These are phyloP conservation scores for Drosophila longiperda DNA, from an alignment of 2,888 invertebrate genomes.

Conservation along the genomic window DNA sequence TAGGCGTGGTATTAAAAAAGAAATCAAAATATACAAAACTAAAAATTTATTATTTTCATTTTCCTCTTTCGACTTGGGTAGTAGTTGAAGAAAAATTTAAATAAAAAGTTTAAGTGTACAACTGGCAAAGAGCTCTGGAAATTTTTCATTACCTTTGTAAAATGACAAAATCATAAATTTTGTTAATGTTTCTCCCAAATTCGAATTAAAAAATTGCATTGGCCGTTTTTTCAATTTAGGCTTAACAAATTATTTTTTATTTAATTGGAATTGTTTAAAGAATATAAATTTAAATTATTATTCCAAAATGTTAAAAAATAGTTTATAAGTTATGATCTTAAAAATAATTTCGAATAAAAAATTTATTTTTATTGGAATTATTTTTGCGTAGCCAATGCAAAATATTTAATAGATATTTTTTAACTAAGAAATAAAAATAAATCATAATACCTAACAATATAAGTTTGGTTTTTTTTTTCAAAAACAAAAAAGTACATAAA, in stretches of 20 bases:
- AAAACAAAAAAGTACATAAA: conserved; percentile 69
- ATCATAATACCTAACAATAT: conserved; percentile 17
- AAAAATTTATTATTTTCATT: conserved; percentile 50
- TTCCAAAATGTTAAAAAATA: background rate
- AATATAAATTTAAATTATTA: too few species aligned
- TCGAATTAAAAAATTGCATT: conserved; percentile 23
- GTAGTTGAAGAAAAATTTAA: conserved; percentile 60
- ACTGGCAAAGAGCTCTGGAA: conserved; percentile 85
- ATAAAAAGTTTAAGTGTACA: conserved; percentile 80
- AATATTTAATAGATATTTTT: conserved; percentile 1
- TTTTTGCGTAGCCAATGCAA: conserved; percentile 33
- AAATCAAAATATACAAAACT: conserved; percentile 70
- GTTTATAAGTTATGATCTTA: background rate
- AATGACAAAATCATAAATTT: conserved; percentile 48
- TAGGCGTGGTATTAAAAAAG: conserved; percentile 84
- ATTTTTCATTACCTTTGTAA: conserved; percentile 82
- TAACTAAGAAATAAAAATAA: conserved; percentile 38
- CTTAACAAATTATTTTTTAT: background rate
- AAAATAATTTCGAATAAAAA: background rate
- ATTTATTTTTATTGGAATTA: background rate
- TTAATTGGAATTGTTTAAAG: background rate
- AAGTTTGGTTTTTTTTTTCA: conserved; percentile 5
- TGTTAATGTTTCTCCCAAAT: conserved; percentile 16
- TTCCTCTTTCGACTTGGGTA: conserved; percentile 60
- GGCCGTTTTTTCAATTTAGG: conserved; percentile 5